phyloP scores from a whole-genome alignment of 1,140 invertebrate species.

The Drosophila triauraria region DNA sequence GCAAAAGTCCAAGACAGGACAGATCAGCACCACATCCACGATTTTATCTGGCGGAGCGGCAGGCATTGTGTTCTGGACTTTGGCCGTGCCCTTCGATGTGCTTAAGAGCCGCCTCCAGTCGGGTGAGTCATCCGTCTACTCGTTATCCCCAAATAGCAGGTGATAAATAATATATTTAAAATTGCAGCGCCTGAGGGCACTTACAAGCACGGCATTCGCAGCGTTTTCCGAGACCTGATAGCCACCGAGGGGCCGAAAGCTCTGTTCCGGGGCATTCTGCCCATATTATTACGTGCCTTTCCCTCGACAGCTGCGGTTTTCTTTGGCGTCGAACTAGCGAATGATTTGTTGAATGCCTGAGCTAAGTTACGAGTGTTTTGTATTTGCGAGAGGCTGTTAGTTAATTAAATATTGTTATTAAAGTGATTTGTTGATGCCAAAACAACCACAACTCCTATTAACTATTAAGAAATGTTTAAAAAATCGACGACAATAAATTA shows the following conservation, averaged over 20 bases:
- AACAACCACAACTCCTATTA: too few relatives aligned
- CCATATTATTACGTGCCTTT: slow-evolving; percentile 96
- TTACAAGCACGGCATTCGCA: slow-evolving; percentile 94
- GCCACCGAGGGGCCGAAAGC: slow-evolving; percentile 92
- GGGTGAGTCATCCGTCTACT: slow-evolving; percentile 86
- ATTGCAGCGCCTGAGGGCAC: slow-evolving; percentile 93
- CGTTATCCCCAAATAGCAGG: background rate
- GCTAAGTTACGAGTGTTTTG: slow-evolving; percentile 8
- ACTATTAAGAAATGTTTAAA: too few relatives aligned
- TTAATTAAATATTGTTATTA: slow-evolving; percentile 15
- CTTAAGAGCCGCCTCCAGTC: slow-evolving; percentile 98
- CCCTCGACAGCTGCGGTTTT: slow-evolving; percentile 98
- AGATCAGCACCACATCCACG: slow-evolving; percentile 89
- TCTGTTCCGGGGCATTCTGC: slow-evolving; percentile 93
- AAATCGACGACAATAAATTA: background rate
- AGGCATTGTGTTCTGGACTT: slow-evolving; percentile 98
- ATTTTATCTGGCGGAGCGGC: slow-evolving; percentile 97
- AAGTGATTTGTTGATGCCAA: background rate
- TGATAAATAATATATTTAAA: background rate
- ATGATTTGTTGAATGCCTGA: slow-evolving; percentile 64
- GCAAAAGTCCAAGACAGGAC: slow-evolving; percentile 73
- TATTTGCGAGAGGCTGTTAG: slow-evolving; percentile 38
- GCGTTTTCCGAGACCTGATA: slow-evolving; percentile 93
- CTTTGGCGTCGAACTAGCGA: slow-evolving; percentile 86
- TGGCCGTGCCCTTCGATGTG: slow-evolving; percentile 98